Percentiles rank a stretch among this genome's conserved stretches.
Evolutionary conservation across 2,797 vertebrate species (phyloP).

Genomic region (Morelia viridis): DNA sequence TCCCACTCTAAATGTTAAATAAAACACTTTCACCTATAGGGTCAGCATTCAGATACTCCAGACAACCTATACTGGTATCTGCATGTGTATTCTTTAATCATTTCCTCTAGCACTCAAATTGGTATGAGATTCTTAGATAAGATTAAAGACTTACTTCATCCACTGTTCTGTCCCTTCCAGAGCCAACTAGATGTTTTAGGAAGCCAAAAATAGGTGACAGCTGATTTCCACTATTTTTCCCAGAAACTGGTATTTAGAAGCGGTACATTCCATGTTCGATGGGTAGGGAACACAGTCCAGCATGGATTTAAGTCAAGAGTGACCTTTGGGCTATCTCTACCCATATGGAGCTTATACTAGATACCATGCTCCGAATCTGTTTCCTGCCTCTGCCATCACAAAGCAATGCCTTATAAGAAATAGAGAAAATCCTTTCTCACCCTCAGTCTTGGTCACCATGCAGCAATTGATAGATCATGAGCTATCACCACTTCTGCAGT

Average conservation of each 20-base stretch:
- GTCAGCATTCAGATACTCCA: neutral
- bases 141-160: neutral
- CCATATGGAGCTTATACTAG: neutral
- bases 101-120: neutral
- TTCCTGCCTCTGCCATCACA: neutral
- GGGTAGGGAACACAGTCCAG: neutral
- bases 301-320: neutral
- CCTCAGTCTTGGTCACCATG: neutral
- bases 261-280: neutral
- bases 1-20: neutral
- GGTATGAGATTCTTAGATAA: no score
- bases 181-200: neutral
- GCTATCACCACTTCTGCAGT: neutral
- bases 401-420: neutral
- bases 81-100: neutral
- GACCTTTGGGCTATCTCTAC: neutral
- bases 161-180: neutral
- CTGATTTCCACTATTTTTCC: no score
- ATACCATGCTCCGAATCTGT: no score
- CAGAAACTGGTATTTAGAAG: neutral
- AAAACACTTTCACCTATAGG: neutral
- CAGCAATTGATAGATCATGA: no score
- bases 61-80: neutral
- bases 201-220: neutral
- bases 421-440: neutral